Evolutionary conservation across 1,140 invertebrate species (phyloP), one percentile per base, ranked within the genome.

Genomic region (Antheraea pernyi): DNA sequence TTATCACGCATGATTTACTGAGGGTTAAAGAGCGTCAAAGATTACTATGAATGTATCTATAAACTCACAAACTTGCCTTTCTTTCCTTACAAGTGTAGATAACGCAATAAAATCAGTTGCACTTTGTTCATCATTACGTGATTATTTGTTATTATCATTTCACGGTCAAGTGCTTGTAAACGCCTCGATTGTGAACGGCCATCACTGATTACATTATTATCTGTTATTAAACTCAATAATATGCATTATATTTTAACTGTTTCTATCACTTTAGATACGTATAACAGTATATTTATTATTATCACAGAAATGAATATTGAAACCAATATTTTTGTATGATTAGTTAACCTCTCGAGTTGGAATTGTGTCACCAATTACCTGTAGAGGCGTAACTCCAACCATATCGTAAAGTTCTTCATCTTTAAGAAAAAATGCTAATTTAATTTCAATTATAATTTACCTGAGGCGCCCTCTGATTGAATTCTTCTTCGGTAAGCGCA

Each of bases 401-500:
- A 30, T 30, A 30, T 30, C 4, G 22, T 30, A 30, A n/a, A n/a
- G n/a, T n/a, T n/a, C n/a, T n/a, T n/a, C n/a, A n/a, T n/a, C n/a
- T n/a, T 30, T 30, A 30, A 30, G 22, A 30, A 30, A n/a, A n/a
- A n/a, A n/a, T n/a, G 1, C 22, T 30, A 30, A 30, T 30, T 30
- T 30, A 30, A 30, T 30, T 4, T 30, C 4, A 11, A 61, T 36
- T 30, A 22, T 13, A 30, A 39, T 42, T 67, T 92, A 97, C 96
- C 94, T 96, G 95, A 62, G 95, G 96, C 84, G 95, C 95, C 88
- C 96, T 94, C 73, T 95, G 95, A 72, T 95, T 95, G 86, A 99
- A 98, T 75, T 98, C 97, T 73, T 97, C 95, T 85, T 98, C 97
- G 10, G 95, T 95, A 58, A 98, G 93, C 19, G 94, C 93, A 53